Evolutionary conservation across 2,888 invertebrate species (phyloP).

Genomic region (Eurois occulta): DNA sequence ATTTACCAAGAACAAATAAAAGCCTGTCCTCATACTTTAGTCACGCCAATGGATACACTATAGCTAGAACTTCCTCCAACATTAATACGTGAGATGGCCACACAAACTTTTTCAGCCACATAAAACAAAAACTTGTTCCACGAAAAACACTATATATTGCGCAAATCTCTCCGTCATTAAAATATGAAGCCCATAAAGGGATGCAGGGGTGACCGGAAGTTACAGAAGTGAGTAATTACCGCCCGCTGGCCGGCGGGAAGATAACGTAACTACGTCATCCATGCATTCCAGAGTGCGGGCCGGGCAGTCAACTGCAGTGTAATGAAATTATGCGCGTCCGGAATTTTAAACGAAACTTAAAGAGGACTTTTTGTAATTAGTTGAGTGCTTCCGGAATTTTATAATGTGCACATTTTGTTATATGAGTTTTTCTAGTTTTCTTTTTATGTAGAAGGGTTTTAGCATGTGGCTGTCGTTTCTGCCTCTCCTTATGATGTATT

Average conservation of each 20-base stretch:
- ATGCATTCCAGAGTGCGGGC: constrained; percentile 19
- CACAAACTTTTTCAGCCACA: constrained; percentile 36
- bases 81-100: constrained; percentile 14
- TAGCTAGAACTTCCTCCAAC: background rate
- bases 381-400: constrained; percentile 26
- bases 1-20: background rate
- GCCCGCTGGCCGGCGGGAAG: constrained; percentile 46
- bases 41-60: background rate
- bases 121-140: constrained; percentile 50
- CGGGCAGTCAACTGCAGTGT: constrained; percentile 43
- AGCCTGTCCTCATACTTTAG: background rate
- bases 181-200: constrained; percentile 57
- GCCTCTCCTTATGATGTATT: background rate
- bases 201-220: constrained; percentile 54
- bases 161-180: constrained; percentile 56
- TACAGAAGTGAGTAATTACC: constrained; percentile 61
- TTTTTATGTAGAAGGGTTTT: background rate
- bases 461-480: background rate
- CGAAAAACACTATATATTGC: constrained; percentile 56
- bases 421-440: background rate
- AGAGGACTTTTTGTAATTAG: constrained; percentile 52
- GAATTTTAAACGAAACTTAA: constrained; percentile 53
- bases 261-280: constrained; percentile 59
- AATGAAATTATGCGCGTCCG: constrained; percentile 56
- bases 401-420: constrained; percentile 25